A percentile compares a stretch with the other conserved stretches of the same genome.
phyloP scores from a whole-genome alignment of 1,140 invertebrate genomes.

The Stratiolaelaps scimitus region DNA sequence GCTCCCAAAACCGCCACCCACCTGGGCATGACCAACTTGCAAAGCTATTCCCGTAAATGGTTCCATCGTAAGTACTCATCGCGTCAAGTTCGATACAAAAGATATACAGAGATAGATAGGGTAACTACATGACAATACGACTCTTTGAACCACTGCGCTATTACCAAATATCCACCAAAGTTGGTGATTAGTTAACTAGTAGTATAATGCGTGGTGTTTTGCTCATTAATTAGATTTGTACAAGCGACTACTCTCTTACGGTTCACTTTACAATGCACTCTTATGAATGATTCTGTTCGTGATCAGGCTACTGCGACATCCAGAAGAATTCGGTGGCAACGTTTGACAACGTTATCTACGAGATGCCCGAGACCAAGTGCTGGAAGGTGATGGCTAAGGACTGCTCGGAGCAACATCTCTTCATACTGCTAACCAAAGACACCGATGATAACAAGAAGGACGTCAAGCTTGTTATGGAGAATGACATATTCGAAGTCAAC shows the following conservation, averaged over 20 bases:
- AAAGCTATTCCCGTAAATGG: constrained; percentile 8
- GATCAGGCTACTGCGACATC: background rate
- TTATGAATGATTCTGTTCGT: background rate
- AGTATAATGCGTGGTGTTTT: too few species aligned
- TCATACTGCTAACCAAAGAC: background rate
- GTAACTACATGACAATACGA: too few species aligned
- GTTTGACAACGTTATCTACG: constrained; percentile 4
- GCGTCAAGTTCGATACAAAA: too few species aligned
- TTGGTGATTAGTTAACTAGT: too few species aligned
- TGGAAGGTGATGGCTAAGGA: constrained; percentile 9
- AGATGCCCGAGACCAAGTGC: constrained; percentile 4
- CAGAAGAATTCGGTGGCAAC: background rate
- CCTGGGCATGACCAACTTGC: background rate
- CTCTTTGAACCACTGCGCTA: too few species aligned
- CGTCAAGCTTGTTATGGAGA: constrained; percentile 6
- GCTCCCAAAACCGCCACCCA: constrained; percentile 1
- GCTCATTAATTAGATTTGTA: too few species aligned
- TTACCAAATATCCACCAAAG: too few species aligned
- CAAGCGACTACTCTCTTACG: too few species aligned
- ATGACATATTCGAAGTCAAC: background rate
- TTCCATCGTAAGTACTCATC: constrained; percentile 9
- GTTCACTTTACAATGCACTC: too few species aligned
- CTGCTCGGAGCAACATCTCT: constrained; percentile 4
- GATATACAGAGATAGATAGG: too few species aligned
- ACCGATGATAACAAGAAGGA: background rate